phyloP scores from a whole-genome alignment of 2,113 vertebrate species.

The Psephotus haematonotus region DNA sequence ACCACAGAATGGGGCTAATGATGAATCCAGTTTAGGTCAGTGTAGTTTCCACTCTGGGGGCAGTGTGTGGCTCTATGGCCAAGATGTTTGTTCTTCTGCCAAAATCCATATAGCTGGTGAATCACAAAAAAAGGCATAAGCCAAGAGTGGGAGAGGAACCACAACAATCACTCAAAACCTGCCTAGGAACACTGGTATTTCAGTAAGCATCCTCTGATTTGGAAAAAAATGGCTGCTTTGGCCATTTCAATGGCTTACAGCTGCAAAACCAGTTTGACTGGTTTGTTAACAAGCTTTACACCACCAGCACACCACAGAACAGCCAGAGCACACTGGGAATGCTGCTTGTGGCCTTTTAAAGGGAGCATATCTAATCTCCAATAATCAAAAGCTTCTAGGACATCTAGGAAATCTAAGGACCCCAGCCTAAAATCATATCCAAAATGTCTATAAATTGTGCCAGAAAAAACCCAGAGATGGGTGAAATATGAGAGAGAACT shows the following conservation, averaged over 20 bases:
- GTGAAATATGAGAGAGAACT: background rate
- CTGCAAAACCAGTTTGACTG: background rate
- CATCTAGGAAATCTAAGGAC: background rate
- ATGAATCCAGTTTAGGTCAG: background rate
- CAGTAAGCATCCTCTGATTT: background rate
- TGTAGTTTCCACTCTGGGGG: background rate
- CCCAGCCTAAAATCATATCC: background rate
- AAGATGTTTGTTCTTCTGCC: background rate
- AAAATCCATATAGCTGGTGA: background rate
- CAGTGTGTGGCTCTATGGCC: background rate
- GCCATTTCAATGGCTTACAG: background rate
- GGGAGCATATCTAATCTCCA: background rate
- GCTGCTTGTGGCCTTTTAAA: background rate
- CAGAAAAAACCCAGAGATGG: background rate
- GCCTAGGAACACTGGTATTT: background rate
- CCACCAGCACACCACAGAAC: background rate
- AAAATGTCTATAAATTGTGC: background rate
- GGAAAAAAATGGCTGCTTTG: background rate
- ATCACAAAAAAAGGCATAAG: background rate
- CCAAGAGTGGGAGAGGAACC: background rate
- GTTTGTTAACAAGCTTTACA: slow-evolving; percentile 9
- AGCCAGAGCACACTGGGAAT: background rate
- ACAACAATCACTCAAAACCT: background rate
- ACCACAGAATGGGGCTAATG: background rate
- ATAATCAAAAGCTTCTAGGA: background rate